A percentile compares a stretch with the other conserved stretches of the same genome.
These are phyloP conservation scores for Selenia dentaria DNA, from an alignment of 2,888 invertebrate genomes.

Conservation along the genomic window DNA sequence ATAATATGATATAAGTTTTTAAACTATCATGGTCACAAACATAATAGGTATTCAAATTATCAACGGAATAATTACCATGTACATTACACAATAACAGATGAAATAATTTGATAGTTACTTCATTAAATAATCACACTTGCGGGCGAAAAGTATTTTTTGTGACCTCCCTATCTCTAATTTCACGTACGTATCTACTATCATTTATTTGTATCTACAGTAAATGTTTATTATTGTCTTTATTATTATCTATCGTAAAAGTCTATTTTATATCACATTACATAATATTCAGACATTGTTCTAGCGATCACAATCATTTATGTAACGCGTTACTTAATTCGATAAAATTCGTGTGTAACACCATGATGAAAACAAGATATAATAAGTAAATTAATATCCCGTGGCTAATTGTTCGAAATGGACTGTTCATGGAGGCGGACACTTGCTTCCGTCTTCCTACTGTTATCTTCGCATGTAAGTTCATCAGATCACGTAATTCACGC, in stretches of 20 bases:
- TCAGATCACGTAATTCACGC: constrained; percentile 25
- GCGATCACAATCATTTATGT: constrained; percentile 42
- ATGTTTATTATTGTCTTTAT: neutral
- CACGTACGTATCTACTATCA: constrained; percentile 7
- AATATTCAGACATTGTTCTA: constrained; percentile 29
- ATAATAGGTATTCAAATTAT: too few relatives aligned
- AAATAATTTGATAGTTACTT: too few relatives aligned
- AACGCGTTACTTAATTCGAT: constrained; percentile 54
- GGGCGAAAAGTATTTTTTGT: neutral
- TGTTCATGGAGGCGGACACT: constrained; percentile 47
- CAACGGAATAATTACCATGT: too few relatives aligned
- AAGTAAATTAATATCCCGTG: constrained; percentile 50
- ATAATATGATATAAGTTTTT: too few relatives aligned
- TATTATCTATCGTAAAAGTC: constrained; percentile 4
- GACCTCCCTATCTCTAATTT: neutral
- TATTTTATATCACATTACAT: constrained; percentile 24
- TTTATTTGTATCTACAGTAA: constrained; percentile 10
- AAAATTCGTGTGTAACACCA: constrained; percentile 43
- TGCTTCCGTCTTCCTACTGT: constrained; percentile 40
- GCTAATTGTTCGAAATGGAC: constrained; percentile 57
- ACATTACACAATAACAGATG: neutral
- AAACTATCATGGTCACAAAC: too few relatives aligned
- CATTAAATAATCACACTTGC: too few relatives aligned
- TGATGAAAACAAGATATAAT: constrained; percentile 50
- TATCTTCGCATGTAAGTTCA: constrained; percentile 51